These are phyloP conservation scores for Ciconia maguari DNA, from an alignment of 2,113 vertebrate species.

Conservation along the genomic window DNA sequence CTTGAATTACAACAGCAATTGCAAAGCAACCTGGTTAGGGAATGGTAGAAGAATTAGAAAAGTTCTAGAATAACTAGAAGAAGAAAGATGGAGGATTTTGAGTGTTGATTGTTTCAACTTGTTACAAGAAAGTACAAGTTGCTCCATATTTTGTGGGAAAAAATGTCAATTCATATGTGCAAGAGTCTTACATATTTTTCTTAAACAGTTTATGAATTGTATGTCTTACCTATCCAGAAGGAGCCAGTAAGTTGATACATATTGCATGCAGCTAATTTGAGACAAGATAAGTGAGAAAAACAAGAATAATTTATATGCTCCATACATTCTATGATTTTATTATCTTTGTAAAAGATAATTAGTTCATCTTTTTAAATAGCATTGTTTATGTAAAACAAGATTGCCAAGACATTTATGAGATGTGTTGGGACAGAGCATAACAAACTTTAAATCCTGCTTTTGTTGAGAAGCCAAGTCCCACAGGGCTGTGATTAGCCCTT, in stretches of 20 bases:
- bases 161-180: background rate
- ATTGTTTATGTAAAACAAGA: background rate
- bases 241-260: background rate
- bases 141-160: background rate
- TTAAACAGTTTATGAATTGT: background rate
- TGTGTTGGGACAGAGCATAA: background rate
- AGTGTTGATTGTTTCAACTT: background rate
- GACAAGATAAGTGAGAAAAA: constrained; percentile 28
- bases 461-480: background rate
- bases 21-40: background rate
- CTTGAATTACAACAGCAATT: background rate
- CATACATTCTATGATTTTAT: background rate
- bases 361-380: background rate
- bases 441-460: background rate
- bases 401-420: background rate
- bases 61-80: background rate
- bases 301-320: background rate
- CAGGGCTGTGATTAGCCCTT: background rate
- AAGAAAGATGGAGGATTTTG: background rate
- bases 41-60: background rate
- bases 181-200: background rate
- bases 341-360: background rate
- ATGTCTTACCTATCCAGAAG: background rate
- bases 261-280: background rate
- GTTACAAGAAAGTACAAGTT: background rate